Base-by-base conservation (phyloP, 1,140 invertebrate species). In the Drosophila kanapiae region DNA sequence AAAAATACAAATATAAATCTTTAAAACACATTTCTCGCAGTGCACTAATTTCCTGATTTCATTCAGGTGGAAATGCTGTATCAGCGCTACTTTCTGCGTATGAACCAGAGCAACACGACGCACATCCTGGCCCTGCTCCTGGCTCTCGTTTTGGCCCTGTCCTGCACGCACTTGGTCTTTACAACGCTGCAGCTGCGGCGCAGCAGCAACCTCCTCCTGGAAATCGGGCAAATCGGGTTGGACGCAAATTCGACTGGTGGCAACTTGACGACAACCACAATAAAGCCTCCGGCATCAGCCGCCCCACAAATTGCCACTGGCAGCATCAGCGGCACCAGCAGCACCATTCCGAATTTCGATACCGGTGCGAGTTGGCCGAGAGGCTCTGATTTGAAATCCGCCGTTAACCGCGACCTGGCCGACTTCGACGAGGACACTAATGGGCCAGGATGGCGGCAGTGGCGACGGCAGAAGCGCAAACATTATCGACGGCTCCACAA, bases 101-200 rank as follows among this genome's bases (percentile, higher is more conserved):
- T 98, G 95, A 98, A 98, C 94, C 97, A 98, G 93, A 97, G 96
- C 79, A 98, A 97, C 93, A 96, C 98, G 94, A 97, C 96, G 2
- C 96, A 97, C 82, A 94, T 98, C 42, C 94, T 98, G 57, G 96
- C 95, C 6, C 94, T 98, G 29, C 93, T 98, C 13, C 94, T 97
- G 40, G 94, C 95, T 5, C 94, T 98, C 38, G 94, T 96, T 40
- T 70, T 96, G 33, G 94, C 95, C 1, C 93, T 98, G 23, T 94
- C 94, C 53, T 84, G 94, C 29, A 93, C 95, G 7, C 94, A 95
- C 59, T 79, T 94, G 29, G 93, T 93, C 4, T 93, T 93, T 6
- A 83, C 94, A 27, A 81, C 92, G 59, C 38, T 91, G 67, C 77
- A 93, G 58, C 63, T 92, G 33, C 76, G 65, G 8, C 81, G 74